Conservation (phyloP, 92 coral and sea anemone genomes). For the Siderastrea radians region DNA sequence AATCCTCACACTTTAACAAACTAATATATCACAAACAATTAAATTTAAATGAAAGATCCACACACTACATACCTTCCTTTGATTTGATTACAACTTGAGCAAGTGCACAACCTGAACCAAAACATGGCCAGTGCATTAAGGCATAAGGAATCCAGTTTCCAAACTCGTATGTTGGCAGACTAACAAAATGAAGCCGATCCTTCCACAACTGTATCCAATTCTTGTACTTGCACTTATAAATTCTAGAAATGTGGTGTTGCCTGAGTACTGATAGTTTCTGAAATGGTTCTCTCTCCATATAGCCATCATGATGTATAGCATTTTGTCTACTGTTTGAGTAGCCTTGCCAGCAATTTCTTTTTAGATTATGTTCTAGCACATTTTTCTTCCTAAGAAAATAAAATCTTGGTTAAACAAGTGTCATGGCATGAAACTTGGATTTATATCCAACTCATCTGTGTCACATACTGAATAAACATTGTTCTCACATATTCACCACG, state of each 20-base stretch:
- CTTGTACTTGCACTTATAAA: conserved; percentile 17
- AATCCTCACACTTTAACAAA: neutral
- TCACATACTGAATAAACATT: no score
- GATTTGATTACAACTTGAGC: conserved; percentile 91
- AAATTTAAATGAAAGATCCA: neutral
- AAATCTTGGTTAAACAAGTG: neutral
- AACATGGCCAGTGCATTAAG: conserved; percentile 94
- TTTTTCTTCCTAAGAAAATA: conserved; percentile 9
- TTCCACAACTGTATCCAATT: conserved; percentile 74
- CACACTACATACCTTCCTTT: conserved; percentile 66
- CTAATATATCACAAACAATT: no score
- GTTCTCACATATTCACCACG: no score
- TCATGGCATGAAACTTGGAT: neutral
- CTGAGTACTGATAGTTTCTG: conserved; percentile 34
- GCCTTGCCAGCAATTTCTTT: conserved; percentile 15
- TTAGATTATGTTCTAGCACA: neutral
- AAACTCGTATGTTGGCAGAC: conserved; percentile 80
- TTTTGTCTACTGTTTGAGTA: neutral
- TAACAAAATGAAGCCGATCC: conserved; percentile 89
- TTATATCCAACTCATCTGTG: no score
- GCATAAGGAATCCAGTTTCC: conserved; percentile 99
- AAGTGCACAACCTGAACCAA: conserved; percentile 96
- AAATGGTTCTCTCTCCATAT: conserved; percentile 65
- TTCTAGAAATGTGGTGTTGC: neutral
- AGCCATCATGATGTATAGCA: neutral